A percentile compares a stretch with the other conserved stretches of the same genome.
phyloP scores from a whole-genome alignment of 2,113 vertebrate genomes.

The Varanus komodoensis region DNA sequence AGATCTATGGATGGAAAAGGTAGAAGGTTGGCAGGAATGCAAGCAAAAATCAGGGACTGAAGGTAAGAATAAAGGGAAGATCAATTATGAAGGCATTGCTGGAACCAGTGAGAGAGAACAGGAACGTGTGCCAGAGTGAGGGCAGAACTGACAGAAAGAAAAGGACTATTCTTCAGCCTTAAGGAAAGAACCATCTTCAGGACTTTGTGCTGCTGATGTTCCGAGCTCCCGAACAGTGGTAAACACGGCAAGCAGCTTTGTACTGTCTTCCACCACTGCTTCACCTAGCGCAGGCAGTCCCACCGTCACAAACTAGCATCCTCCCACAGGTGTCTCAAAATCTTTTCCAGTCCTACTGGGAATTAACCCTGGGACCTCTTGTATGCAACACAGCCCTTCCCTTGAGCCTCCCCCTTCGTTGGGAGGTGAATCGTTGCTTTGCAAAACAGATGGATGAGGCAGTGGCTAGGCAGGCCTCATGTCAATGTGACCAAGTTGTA shows the following conservation, averaged over 20 bases:
- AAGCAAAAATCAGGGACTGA: background rate
- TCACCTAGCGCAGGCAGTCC: background rate
- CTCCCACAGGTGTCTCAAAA: background rate
- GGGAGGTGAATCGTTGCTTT: background rate
- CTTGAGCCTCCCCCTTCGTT: background rate
- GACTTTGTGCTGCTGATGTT: background rate
- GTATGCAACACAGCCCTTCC: background rate
- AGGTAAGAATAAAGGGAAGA: background rate
- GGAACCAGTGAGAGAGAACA: background rate
- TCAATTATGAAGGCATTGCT: background rate
- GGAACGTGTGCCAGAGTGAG: background rate
- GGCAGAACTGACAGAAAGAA: background rate
- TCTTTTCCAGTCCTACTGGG: background rate
- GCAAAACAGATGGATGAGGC: background rate
- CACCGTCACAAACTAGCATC: background rate
- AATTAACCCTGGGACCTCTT: background rate
- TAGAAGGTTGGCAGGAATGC: background rate
- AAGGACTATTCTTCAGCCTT: background rate
- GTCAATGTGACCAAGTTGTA: background rate
- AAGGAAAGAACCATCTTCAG: background rate
- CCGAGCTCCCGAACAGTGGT: background rate
- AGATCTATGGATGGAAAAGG: background rate
- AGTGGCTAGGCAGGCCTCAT: background rate
- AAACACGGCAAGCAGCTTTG: background rate
- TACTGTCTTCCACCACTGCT: background rate